Conservation (phyloP, 1,140 invertebrate genomes). For the Armadillidium nasatum region DNA sequence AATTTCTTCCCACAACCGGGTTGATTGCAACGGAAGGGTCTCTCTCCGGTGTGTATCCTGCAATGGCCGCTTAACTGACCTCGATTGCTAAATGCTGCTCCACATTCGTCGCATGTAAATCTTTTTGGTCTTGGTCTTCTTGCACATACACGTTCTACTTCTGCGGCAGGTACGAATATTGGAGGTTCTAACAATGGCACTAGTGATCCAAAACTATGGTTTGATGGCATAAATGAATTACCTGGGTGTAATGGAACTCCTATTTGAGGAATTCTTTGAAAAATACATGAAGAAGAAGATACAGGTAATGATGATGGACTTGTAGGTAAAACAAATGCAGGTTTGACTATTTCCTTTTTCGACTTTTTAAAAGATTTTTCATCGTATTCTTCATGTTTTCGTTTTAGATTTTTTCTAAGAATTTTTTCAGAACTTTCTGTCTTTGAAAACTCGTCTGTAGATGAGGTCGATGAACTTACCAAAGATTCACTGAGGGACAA, state of each 20-base stretch:
- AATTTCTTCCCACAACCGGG: slow-evolving; percentile 81
- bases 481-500: not conserved
- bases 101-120: slow-evolving; percentile 79
- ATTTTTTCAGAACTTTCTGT: not conserved
- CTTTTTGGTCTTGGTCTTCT: slow-evolving; percentile 65
- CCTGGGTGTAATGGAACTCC: not conserved
- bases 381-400: not conserved
- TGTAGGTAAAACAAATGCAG: not conserved
- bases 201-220: slow-evolving; percentile 7
- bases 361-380: not conserved
- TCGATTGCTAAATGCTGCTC: slow-evolving; percentile 86
- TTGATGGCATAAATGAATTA: not conserved
- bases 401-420: not conserved
- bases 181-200: slow-evolving; percentile 27
- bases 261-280: not conserved
- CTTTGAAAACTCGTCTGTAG: not conserved
- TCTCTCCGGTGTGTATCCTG: slow-evolving; percentile 81
- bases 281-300: not conserved
- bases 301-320: not conserved
- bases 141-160: slow-evolving; percentile 34
- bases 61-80: slow-evolving; percentile 87
- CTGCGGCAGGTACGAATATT: slow-evolving; percentile 33
- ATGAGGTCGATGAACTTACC: not conserved
- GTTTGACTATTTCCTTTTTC: not conserved
- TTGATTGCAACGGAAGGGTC: slow-evolving; percentile 78